Percentiles rank a stretch among this genome's conserved stretches.
Evolutionary conservation across 1,140 invertebrate species (phyloP).

Genomic region (Neodiprion pinetum): DNA sequence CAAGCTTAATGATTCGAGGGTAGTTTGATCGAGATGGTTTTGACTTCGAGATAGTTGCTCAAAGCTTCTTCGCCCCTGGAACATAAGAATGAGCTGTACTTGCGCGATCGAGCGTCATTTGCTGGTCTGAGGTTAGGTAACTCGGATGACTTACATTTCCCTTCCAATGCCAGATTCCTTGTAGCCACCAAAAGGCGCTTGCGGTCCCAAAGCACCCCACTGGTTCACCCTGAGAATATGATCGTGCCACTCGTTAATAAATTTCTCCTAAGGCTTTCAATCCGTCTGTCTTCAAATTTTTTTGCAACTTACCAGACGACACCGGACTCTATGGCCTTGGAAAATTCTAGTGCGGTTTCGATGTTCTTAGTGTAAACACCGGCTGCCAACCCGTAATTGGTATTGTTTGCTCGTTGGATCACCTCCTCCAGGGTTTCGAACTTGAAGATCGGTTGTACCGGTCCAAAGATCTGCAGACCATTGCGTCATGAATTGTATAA

Average conservation of each 20-base stretch:
- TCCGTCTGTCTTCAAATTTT: conserved; percentile 5
- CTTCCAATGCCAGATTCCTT: conserved; percentile 80
- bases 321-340: conserved; percentile 75
- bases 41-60: conserved; percentile 75
- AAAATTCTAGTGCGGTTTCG: conserved; percentile 77
- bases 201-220: conserved; percentile 70
- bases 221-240: conserved; percentile 74
- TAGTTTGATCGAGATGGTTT: conserved; percentile 71
- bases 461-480: conserved; percentile 71
- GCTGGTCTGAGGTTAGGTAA: not conserved
- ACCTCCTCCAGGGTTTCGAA: conserved; percentile 89
- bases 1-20: conserved; percentile 31
- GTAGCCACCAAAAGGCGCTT: conserved; percentile 83
- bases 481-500: not conserved
- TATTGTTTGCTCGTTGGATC: conserved; percentile 84
- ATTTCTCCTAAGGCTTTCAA: conserved; percentile 12
- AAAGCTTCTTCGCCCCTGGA: conserved; percentile 76
- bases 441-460: conserved; percentile 72
- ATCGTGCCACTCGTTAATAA: conserved; percentile 19
- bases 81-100: conserved; percentile 34
- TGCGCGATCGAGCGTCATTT: not conserved
- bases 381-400: conserved; percentile 86
- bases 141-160: conserved; percentile 68
- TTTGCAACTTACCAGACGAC: conserved; percentile 68
- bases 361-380: conserved; percentile 87